Evolutionary conservation across 2,888 invertebrate species (phyloP).

Genomic region (Eristalis intricaria): DNA sequence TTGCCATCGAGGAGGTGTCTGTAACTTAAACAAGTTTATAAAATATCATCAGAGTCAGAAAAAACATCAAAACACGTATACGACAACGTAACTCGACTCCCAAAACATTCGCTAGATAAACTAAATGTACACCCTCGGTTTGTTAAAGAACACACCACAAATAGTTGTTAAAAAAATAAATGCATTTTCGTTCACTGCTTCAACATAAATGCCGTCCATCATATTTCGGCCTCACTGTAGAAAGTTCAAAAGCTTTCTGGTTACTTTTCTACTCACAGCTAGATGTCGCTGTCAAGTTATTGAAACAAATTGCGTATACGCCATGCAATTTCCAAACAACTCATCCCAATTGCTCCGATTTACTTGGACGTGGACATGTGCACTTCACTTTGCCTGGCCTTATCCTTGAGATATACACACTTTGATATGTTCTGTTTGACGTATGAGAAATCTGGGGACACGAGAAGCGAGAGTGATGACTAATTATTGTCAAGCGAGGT

Average conservation of each 20-base stretch:
- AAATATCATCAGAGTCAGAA: too few species aligned
- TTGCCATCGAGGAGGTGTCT: too few species aligned
- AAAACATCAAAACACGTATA: too few species aligned
- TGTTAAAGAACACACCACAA: too few species aligned
- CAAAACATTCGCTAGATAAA: too few species aligned
- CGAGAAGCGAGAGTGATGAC: background rate
- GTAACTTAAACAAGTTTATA: too few species aligned
- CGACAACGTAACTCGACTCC: too few species aligned
- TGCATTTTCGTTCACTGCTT: too few species aligned
- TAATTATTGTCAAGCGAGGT: too few species aligned
- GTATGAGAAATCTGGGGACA: background rate
- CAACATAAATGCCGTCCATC: background rate
- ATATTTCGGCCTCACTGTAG: background rate
- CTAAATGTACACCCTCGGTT: too few species aligned
- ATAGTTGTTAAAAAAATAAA: too few species aligned
- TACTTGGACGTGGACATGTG: background rate
- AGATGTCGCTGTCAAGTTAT: background rate
- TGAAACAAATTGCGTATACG: background rate
- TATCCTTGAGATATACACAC: background rate
- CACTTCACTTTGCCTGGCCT: background rate
- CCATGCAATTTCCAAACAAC: background rate
- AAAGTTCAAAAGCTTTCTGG: background rate
- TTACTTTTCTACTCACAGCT: background rate
- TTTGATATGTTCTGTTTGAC: background rate
- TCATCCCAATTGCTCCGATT: background rate